These are phyloP conservation scores for Bungarus multicinctus DNA, from an alignment of 2,113 vertebrate species.

Conservation along the genomic window DNA sequence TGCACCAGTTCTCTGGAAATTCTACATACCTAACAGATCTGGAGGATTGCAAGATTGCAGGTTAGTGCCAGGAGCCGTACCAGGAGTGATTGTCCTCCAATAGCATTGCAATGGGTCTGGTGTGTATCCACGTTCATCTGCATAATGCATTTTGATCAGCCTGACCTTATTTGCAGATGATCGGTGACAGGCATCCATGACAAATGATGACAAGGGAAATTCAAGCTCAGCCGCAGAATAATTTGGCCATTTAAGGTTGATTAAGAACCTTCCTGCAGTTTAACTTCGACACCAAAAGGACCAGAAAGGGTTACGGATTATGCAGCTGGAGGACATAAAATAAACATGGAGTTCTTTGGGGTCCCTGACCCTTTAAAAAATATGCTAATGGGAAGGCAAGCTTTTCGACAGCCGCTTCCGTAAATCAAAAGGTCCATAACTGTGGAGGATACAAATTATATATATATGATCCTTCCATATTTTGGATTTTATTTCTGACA, in stretches of 20 bases:
- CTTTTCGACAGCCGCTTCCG: neutral
- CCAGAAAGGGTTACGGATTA: neutral
- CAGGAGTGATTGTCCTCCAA: neutral
- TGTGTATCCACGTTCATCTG: neutral
- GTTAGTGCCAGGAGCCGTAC: neutral
- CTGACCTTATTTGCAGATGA: slow-evolving; percentile 6
- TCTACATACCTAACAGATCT: too few relatives aligned
- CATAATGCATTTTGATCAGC: neutral
- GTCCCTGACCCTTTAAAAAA: neutral
- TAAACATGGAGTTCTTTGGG: neutral
- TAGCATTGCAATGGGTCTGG: neutral
- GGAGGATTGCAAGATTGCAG: neutral
- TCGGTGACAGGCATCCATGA: neutral
- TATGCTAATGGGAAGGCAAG: neutral
- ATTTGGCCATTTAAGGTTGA: neutral
- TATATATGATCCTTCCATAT: too few relatives aligned
- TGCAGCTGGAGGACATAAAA: neutral
- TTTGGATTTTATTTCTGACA: neutral
- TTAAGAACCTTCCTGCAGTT: neutral
- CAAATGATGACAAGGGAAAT: neutral
- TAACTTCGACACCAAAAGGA: neutral
- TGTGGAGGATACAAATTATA: neutral
- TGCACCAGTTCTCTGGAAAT: neutral
- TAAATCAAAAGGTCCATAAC: neutral
- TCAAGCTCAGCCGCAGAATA: neutral